These are phyloP conservation scores for Scartelaos histophorus DNA, from an alignment of 2,113 vertebrate species.

Conservation along the genomic window DNA sequence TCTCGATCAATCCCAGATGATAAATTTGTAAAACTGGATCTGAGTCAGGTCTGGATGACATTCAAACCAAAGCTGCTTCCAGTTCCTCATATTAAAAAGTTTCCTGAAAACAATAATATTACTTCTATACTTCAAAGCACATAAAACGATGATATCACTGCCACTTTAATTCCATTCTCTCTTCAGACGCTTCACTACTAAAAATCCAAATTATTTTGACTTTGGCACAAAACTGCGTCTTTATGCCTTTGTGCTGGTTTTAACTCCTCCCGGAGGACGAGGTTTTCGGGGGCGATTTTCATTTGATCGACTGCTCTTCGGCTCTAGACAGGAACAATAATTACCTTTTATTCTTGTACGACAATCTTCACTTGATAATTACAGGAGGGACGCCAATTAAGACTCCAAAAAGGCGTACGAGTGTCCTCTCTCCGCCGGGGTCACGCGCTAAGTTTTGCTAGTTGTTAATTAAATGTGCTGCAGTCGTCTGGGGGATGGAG, in stretches of 20 bases:
- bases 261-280: neutral
- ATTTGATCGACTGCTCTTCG: neutral
- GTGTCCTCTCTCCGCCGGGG: slow-evolving; percentile 10
- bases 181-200: neutral
- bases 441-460: slow-evolving; percentile 9
- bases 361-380: slow-evolving; percentile 6
- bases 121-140: neutral
- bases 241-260: neutral
- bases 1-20: too few relatives aligned
- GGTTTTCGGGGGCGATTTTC: neutral
- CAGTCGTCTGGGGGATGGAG: neutral
- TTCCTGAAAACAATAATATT: too few relatives aligned
- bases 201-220: slow-evolving; percentile 2
- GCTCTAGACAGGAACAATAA: slow-evolving; percentile 1
- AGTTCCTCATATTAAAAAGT: too few relatives aligned
- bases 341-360: slow-evolving; percentile 8
- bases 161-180: neutral
- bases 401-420: neutral
- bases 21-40: too few relatives aligned
- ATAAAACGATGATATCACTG: neutral
- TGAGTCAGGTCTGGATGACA: too few relatives aligned
- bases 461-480: slow-evolving; percentile 12
- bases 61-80: too few relatives aligned
- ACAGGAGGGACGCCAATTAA: slow-evolving; percentile 9
- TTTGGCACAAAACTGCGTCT: slow-evolving; percentile 3